Evolutionary conservation across 64 coral and sea anemone species (phyloP), one percentile per base, ranked within the genome.

Genomic region (Cladopsammia gracilis): DNA sequence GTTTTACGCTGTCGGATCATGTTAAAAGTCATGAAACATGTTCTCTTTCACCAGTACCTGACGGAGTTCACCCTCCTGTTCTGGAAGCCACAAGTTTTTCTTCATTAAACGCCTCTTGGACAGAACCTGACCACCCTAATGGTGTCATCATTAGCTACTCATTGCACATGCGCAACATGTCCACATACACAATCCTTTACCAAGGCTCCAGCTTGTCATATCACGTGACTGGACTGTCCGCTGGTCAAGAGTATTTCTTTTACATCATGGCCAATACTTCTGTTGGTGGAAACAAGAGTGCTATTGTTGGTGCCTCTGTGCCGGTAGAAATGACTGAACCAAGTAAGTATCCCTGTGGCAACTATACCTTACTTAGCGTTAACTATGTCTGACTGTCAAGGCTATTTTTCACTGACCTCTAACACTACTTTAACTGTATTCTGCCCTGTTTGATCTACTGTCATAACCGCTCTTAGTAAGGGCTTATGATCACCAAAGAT

Each of bases 191-290:
- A 1, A 22, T 92, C 42, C 54, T 85, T 58, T 92, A 92, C 46
- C 13, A 85, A 76, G 90, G 80, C 57, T 51, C 75, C 43, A 62
- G 58, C 10, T 1, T 64, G 82, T 54, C 58, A 48, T 92, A 92
- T 76, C 70, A 92, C 70, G 90, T 92, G 79, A 85, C 90, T 51
- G 60, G 62, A 12, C 56, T 92, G 48, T 65, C 90, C 71, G 79
- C 90, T 92, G 90, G 80, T 48, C 90, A 76, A 92, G 75, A 71
- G 6, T 92, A 92, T 14, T 76, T 49, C 51, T 92, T 92, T 60
- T 85, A 34, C 68, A 24, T 92, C n/a, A 53, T 92, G 71, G 90
- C 90, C 26, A 92, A 74, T 86, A 92, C 90, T 4, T 92, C 80
- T 10, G 90, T 83, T 10, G 90, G 90, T 52, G 90, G 90, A 10